Base-by-base conservation (phyloP, 2,797 vertebrate genomes). In the Tinamus major region DNA sequence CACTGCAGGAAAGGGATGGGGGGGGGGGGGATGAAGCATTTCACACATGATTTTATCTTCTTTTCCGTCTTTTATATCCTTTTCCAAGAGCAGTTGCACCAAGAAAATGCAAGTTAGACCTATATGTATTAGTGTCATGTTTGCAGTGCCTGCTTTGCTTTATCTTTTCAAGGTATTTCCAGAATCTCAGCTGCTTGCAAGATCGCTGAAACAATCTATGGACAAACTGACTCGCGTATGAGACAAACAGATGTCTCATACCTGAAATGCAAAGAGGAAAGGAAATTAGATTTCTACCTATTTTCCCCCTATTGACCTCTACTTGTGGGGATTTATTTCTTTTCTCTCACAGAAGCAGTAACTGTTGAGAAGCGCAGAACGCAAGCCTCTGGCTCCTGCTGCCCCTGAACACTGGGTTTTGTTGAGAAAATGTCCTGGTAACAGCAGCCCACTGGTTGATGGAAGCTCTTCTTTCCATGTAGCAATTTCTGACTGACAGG, bases 1-100 rank as follows among this genome's bases (percentile, higher is more conserved):
- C 14, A 39, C 2, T 2, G 1, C 14, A n/a, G 29, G 21, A 84
- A 13, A 29, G 4, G 3, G 5, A 42, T 15, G 15, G 2, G 7
- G 20, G 19, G 55, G 3, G n/a, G 8, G 20, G 19, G 59, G 23
- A 39, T 3, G 17, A 79, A 87, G 23, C 44, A 63, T 72, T 92
- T 87, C 19, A 35, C 29, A 35, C 4, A 39, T 0, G 0, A 35
- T 59, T 83, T 81, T 70, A 13, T 59, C 31, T 42, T 49, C 6
- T 90, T 84, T 86, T 35, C 26, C 1, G 2, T 76, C 20, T 83
- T 89, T 68, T 68, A 39, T 65, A 4, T 33, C 29, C 17, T 11
- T 72, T 88, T 90, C 51, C 56, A 51, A 37, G 42, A 69, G 35
- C 56, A 4, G 19, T 1, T 3, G 17, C 11, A 55, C 42, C 16